Base-by-base conservation (phyloP, 2,797 vertebrate genomes). In the Chloroceryle inda region DNA sequence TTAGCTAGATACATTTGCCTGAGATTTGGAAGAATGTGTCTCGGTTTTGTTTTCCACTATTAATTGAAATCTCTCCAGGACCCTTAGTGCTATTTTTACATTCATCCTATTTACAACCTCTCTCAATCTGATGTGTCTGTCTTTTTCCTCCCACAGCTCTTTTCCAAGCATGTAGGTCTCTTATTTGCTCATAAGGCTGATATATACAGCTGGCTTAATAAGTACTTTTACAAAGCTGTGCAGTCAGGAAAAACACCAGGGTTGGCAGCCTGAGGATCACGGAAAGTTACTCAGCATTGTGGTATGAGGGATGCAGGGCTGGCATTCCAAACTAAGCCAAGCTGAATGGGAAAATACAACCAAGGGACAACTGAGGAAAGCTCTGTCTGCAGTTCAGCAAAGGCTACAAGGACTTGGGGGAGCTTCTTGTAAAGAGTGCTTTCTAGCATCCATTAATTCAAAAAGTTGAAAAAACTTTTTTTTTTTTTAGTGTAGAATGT, bases 91-190 rank as follows among this genome's bases (percentile, higher is more conserved):
- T 61, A 78, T 55, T 69, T 64, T 85, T 40, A 73, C 31, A 26
- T 59, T 81, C 22, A n/a, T 68, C 31, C 23, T 56, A 59, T 40
- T 62, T 69, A 38, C 66, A 82, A 9, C 18, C 61, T 75, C 68
- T 58, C 26, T 33, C 45, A n/a, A 18, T 45, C 21, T 58, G 17
- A 52, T 10, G 17, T 22, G 47, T 14, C 15, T 17, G 22, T 27
- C 40, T 42, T 81, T 35, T n/a, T 52, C n/a, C 31, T 8, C 24
- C 21, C 16, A 24, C 0, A 0, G 14, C 4, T n/a, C 49, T 31
- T 8, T 68, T 63, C 16, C 42, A 71, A 52, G 66, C 38, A 53
- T 27, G n/a, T 55, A 52, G 3, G 44, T 20, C 33, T 83, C 31
- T 74, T 71, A 78, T 40, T 59, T 35, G 33, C 14, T 82, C 16